Percentiles rank a stretch among this genome's conserved stretches.
Conservation (phyloP, 2,888 invertebrate genomes). For the Xestia sexstrigata region DNA sequence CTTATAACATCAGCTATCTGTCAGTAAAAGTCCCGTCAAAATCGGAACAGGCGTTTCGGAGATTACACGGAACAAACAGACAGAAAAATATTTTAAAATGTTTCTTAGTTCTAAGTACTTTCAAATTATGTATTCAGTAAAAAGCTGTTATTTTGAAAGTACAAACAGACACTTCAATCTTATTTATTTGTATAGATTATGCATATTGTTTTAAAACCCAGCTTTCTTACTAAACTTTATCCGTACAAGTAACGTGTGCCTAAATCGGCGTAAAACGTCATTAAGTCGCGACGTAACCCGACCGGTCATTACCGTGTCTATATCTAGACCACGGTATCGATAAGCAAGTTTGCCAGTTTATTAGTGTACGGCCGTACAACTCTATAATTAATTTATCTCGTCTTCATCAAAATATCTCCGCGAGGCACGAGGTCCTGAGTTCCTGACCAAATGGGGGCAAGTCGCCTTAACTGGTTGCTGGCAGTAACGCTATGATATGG, state of each 20-base stretch:
- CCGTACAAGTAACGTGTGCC: constrained; percentile 56
- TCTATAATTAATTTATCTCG: constrained; percentile 86
- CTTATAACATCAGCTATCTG: too few relatives aligned
- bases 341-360: constrained; percentile 81
- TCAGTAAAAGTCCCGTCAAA: too few relatives aligned
- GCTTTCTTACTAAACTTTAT: constrained; percentile 37
- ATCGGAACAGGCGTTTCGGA: too few relatives aligned
- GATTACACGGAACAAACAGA: too few relatives aligned
- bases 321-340: constrained; percentile 77
- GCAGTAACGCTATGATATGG: constrained; percentile 47
- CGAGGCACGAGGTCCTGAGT: constrained; percentile 82
- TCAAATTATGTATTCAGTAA: too few relatives aligned
- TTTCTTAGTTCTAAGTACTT: too few relatives aligned
- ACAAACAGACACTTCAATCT: too few relatives aligned
- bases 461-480: constrained; percentile 49
- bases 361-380: constrained; percentile 75
- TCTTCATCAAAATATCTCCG: constrained; percentile 86
- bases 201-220: constrained; percentile 30
- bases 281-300: constrained; percentile 62
- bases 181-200: neutral
- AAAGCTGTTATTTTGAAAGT: too few relatives aligned
- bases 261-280: constrained; percentile 67
- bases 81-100: too few relatives aligned
- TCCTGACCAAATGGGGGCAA: constrained; percentile 73
- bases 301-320: constrained; percentile 73